phyloP scores from a whole-genome alignment of 1,140 invertebrate species.

The Tribolium madens region DNA sequence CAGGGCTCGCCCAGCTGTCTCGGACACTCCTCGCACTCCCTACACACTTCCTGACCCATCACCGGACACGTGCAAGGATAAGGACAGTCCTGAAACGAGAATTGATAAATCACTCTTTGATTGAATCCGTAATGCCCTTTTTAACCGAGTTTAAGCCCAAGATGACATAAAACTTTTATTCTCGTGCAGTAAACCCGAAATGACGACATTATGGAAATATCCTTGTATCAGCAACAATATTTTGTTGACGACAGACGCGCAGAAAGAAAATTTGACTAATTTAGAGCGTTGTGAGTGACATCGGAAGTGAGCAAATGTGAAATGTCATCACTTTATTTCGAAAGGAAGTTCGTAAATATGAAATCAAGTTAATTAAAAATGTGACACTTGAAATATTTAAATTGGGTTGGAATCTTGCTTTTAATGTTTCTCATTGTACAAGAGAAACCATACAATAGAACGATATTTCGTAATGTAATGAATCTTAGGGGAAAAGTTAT shows the following conservation, averaged over 20 bases:
- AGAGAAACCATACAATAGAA: too few species aligned
- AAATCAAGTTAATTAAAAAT: too few species aligned
- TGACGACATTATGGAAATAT: constrained; percentile 6
- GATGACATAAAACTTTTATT: constrained; percentile 10
- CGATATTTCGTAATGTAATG: too few species aligned
- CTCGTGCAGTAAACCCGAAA: not conserved
- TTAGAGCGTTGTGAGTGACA: not conserved
- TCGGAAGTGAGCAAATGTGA: too few species aligned
- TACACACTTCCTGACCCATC: constrained; percentile 55
- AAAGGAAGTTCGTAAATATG: too few species aligned
- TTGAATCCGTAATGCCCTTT: not conserved
- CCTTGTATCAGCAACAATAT: constrained; percentile 5
- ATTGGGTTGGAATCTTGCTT: too few species aligned
- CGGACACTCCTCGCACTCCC: constrained; percentile 60
- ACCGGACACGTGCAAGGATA: constrained; percentile 60
- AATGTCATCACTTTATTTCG: too few species aligned
- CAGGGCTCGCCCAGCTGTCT: constrained; percentile 62
- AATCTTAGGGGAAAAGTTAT: too few species aligned
- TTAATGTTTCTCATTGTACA: too few species aligned
- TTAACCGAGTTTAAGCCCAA: not conserved
- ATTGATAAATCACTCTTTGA: not conserved
- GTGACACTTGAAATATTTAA: too few species aligned
- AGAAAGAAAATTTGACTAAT: constrained; percentile 1
- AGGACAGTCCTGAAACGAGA: constrained; percentile 59
- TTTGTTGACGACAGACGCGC: not conserved